A percentile compares a stretch with the other conserved stretches of the same genome.
These are phyloP conservation scores for Seriola dumerili DNA, from an alignment of 2,113 vertebrate genomes.

Conservation along the genomic window DNA sequence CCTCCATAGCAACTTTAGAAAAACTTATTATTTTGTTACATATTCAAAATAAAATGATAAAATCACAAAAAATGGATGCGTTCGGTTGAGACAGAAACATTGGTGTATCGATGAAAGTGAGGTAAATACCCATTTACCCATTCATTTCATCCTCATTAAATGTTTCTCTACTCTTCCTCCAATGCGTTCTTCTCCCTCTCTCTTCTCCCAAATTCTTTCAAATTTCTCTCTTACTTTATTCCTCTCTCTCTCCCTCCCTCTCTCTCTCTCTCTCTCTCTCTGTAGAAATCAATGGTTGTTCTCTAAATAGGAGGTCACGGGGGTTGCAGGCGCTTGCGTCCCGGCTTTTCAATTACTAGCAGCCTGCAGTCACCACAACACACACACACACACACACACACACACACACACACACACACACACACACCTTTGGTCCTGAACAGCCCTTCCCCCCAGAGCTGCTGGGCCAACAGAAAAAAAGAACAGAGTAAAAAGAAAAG, in stretches of 20 bases:
- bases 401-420: conserved; percentile 43
- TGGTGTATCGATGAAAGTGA: no score
- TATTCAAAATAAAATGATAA: no score
- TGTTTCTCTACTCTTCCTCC: neutral
- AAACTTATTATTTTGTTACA: no score
- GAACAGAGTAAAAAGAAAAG: conserved; percentile 2
- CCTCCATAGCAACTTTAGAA: no score
- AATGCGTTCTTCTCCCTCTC: neutral
- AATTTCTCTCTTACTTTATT: neutral
- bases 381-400: conserved; percentile 42
- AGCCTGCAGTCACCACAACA: conserved; percentile 68
- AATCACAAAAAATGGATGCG: no score
- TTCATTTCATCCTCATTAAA: no score
- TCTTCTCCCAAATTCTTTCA: no score
- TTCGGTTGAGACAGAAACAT: no score
- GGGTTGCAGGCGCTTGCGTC: conserved; percentile 65
- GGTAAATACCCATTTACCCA: no score
- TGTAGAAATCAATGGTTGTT: conserved; percentile 82
- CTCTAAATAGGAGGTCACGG: conserved; percentile 84
- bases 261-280: conserved; percentile 32
- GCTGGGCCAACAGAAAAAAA: conserved; percentile 1
- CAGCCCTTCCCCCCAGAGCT: conserved; percentile 6
- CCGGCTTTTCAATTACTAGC: conserved; percentile 85
- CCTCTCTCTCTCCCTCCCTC: neutral
- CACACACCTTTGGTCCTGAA: conserved; percentile 36